phyloP scores from a whole-genome alignment of 2,797 vertebrate genomes.

The Lagodon rhomboides region DNA sequence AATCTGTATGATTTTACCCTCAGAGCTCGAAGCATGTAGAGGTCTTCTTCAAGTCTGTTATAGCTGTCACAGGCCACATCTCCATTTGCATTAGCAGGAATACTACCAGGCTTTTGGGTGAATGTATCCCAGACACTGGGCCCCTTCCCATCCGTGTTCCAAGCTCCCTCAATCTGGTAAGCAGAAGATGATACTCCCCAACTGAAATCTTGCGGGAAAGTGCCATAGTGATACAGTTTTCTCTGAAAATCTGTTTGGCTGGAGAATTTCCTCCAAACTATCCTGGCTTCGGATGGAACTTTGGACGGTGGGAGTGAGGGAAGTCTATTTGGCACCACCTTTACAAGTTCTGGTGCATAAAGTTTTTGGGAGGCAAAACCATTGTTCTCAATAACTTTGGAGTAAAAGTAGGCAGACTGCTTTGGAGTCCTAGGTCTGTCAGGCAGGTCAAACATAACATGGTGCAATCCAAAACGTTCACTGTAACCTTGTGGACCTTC shows the following conservation, averaged over 20 bases:
- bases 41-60: conserved; percentile 89
- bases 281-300: conserved; percentile 90
- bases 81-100: conserved; percentile 84
- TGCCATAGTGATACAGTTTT: conserved; percentile 88
- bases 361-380: conserved; percentile 80
- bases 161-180: conserved; percentile 95
- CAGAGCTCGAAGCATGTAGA: conserved; percentile 90
- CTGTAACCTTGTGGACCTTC: conserved; percentile 91
- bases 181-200: conserved; percentile 95
- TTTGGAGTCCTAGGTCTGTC: conserved; percentile 92
- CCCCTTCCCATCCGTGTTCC: conserved; percentile 93
- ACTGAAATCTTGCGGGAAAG: conserved; percentile 87
- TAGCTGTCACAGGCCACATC: conserved; percentile 94
- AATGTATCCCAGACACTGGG: conserved; percentile 94
- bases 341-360: not conserved
- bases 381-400: conserved; percentile 88
- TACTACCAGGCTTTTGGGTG: conserved; percentile 84
- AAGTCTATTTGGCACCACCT: not conserved
- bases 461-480: conserved; percentile 90
- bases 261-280: conserved; percentile 89
- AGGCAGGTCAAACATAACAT: conserved; percentile 86
- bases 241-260: not conserved
- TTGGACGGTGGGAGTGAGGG: conserved; percentile 81
- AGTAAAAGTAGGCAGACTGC: conserved; percentile 91
- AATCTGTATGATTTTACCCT: conserved; percentile 92